A percentile compares a stretch with the other conserved stretches of the same genome.
phyloP scores from a whole-genome alignment of 2,113 vertebrate species.

The Eclectus roratus region DNA sequence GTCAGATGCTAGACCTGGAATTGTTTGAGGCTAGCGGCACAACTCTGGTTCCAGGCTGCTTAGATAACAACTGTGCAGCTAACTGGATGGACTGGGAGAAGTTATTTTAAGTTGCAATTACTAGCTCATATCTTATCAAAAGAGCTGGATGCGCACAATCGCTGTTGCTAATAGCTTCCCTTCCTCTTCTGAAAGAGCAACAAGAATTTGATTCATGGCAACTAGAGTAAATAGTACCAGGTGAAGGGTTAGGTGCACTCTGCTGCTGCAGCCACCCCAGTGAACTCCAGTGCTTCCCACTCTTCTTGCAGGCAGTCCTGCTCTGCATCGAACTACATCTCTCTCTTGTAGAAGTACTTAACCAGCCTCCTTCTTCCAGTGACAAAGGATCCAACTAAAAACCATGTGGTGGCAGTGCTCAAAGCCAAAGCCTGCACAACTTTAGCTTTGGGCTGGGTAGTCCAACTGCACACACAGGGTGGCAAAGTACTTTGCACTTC shows the following conservation, averaged over 20 bases:
- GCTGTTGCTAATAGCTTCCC: background rate
- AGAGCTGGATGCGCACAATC: background rate
- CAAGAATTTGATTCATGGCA: background rate
- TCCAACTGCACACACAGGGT: background rate
- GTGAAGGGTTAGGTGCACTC: background rate
- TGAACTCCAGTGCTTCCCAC: background rate
- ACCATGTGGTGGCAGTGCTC: background rate
- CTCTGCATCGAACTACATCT: background rate
- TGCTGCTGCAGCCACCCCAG: background rate
- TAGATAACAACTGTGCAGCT: background rate
- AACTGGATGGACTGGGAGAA: background rate
- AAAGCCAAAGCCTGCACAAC: background rate
- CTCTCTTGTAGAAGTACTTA: background rate
- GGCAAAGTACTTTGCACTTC: background rate
- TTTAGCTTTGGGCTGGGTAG: background rate
- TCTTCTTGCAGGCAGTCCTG: background rate
- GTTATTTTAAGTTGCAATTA: constrained; percentile 35
- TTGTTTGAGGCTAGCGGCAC: background rate
- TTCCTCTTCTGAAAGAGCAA: background rate
- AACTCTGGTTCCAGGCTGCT: background rate
- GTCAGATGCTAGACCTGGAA: background rate
- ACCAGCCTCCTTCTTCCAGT: background rate
- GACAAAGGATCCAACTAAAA: background rate
- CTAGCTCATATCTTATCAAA: background rate
- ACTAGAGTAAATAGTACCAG: background rate